Evolutionary conservation across 2,888 invertebrate species (phyloP).

Genomic region (Alviniconcha strummeri): DNA sequence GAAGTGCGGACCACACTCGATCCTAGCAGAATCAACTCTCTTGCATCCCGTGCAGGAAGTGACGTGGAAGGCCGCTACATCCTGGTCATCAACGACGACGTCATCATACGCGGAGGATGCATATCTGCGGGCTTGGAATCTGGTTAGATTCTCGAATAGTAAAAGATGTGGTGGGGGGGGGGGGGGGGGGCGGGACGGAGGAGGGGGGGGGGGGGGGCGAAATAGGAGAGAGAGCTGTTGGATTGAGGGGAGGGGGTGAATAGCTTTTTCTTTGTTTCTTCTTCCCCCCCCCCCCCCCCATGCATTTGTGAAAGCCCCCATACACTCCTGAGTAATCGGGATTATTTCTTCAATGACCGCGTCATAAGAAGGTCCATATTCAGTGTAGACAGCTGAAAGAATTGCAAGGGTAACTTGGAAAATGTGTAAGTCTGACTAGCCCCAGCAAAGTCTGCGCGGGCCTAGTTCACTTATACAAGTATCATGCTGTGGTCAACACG

Average conservation of each 20-base stretch:
- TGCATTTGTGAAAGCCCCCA: background rate
- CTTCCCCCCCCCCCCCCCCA: too few species aligned
- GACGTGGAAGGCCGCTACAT: slow-evolving; percentile 58
- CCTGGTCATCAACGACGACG: slow-evolving; percentile 53
- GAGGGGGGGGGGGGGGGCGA: background rate
- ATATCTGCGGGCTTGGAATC: slow-evolving; percentile 29
- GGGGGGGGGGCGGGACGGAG: background rate
- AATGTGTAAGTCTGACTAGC: too few species aligned
- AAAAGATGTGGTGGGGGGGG: background rate
- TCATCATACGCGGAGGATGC: slow-evolving; percentile 61
- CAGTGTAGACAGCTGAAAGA: too few species aligned
- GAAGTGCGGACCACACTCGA: slow-evolving; percentile 9
- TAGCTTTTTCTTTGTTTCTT: too few species aligned
- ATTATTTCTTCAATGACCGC: too few species aligned
- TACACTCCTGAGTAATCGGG: too few species aligned
- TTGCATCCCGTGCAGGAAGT: slow-evolving; percentile 45
- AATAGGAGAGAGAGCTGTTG: background rate
- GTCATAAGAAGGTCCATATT: too few species aligned
- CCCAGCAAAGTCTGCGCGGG: too few species aligned
- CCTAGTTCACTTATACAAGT: too few species aligned
- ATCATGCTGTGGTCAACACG: too few species aligned
- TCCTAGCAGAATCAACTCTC: slow-evolving; percentile 9
- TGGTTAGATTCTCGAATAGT: slow-evolving; percentile 6
- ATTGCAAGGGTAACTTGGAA: too few species aligned
- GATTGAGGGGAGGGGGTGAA: too few species aligned